phyloP scores from a whole-genome alignment of 2,113 vertebrate genomes.

The Psilopogon haemacephalus region DNA sequence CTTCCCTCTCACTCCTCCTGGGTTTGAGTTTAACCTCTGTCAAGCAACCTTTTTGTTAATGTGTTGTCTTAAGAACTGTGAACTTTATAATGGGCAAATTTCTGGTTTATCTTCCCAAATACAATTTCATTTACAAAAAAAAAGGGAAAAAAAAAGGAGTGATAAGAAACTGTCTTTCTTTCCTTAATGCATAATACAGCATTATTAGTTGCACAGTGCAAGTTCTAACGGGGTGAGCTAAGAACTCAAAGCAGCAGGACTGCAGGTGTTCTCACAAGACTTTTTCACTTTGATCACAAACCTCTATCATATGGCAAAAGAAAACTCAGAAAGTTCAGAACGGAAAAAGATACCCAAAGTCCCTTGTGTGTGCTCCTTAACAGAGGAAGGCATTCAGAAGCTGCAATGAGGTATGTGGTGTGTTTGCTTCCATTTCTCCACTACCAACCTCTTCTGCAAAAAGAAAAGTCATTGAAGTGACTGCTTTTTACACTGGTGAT shows the following conservation, averaged over 20 bases:
- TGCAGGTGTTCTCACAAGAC: neutral
- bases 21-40: neutral
- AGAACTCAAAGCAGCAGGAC: neutral
- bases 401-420: neutral
- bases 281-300: conserved; percentile 3
- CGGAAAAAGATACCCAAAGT: neutral
- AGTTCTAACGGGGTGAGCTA: neutral
- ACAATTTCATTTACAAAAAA: neutral
- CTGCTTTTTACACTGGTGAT: neutral
- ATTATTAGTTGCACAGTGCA: neutral
- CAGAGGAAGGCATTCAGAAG: neutral
- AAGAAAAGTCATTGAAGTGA: neutral
- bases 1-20: neutral
- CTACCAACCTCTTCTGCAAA: neutral
- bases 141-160: neutral
- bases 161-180: neutral
- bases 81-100: neutral
- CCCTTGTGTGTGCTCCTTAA: neutral
- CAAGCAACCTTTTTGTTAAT: neutral
- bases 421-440: neutral
- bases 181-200: neutral
- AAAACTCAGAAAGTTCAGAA: neutral
- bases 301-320: neutral
- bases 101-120: neutral
- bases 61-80: neutral